A percentile compares a stretch with the other conserved stretches of the same genome.
phyloP scores from a whole-genome alignment of 2,113 vertebrate species.

The Clinocottus analis region DNA sequence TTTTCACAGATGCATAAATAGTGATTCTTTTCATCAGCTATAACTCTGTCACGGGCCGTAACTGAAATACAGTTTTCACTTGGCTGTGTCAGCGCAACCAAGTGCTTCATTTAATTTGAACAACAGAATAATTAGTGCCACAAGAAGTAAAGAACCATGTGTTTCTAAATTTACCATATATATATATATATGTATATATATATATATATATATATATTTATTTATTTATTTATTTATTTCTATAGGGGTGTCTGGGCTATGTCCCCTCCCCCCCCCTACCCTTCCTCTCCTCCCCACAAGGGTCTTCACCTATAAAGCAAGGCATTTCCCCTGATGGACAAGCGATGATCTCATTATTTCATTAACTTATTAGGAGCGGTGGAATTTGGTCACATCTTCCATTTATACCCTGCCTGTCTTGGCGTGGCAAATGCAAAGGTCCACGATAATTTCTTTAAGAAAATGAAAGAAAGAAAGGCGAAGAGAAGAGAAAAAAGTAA shows the following conservation, averaged over 20 bases:
- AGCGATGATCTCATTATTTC: constrained; percentile 79
- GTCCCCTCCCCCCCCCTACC: too few species aligned
- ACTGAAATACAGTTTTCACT: neutral
- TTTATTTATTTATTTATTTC: too few species aligned
- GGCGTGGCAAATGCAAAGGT: constrained; percentile 59
- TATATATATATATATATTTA: too few species aligned
- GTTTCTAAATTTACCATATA: neutral
- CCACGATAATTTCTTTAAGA: constrained; percentile 73
- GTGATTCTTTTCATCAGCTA: constrained; percentile 1
- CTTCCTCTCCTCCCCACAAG: too few species aligned
- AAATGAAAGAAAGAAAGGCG: constrained; percentile 50
- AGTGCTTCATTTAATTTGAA: neutral
- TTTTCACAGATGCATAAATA: constrained; percentile 41
- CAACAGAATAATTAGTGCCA: neutral
- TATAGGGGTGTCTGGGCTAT: too few species aligned
- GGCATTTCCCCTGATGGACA: constrained; percentile 61
- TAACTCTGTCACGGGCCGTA: neutral
- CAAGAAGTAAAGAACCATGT: neutral
- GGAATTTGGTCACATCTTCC: constrained; percentile 68
- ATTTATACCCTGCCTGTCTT: constrained; percentile 36
- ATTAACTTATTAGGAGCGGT: constrained; percentile 80
- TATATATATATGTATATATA: neutral
- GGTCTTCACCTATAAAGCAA: constrained; percentile 32
- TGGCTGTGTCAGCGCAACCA: neutral
- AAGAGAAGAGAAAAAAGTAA: constrained; percentile 65